phyloP scores from a whole-genome alignment of 1,140 invertebrate species.

The Drosophila micromelanica region DNA sequence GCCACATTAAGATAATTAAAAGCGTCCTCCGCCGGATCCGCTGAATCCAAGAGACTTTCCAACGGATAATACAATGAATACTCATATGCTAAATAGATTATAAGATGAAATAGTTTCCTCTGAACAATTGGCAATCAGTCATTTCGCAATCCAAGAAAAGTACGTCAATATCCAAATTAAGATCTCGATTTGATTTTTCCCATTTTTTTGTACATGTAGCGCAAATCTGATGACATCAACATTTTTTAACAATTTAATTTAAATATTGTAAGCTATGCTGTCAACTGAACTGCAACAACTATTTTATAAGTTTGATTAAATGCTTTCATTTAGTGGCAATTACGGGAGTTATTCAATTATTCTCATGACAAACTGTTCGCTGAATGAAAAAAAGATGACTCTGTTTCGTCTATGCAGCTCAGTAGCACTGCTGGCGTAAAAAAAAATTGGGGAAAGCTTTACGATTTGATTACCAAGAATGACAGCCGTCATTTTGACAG shows the following conservation, averaged over 20 bases:
- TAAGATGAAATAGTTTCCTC: slow-evolving; percentile 22
- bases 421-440: slow-evolving; percentile 25
- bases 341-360: slow-evolving; percentile 33
- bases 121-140: slow-evolving; percentile 49
- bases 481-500: slow-evolving; percentile 58
- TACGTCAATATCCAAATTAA: neutral
- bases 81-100: slow-evolving; percentile 28
- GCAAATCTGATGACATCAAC: neutral
- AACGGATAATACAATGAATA: slow-evolving; percentile 53
- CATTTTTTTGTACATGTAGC: neutral
- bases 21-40: slow-evolving; percentile 27
- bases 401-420: slow-evolving; percentile 61
- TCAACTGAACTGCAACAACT: slow-evolving; percentile 8
- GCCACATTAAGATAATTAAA: slow-evolving; percentile 75
- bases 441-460: slow-evolving; percentile 59
- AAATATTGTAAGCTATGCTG: neutral
- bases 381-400: slow-evolving; percentile 39
- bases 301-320: slow-evolving; percentile 28
- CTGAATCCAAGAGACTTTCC: neutral
- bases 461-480: slow-evolving; percentile 75
- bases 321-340: slow-evolving; percentile 34
- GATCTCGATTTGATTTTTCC: neutral
- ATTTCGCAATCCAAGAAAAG: neutral
- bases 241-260: neutral
- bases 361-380: neutral